These are phyloP conservation scores for Percopsis transmontana DNA, from an alignment of 2,113 vertebrate species.

Conservation along the genomic window DNA sequence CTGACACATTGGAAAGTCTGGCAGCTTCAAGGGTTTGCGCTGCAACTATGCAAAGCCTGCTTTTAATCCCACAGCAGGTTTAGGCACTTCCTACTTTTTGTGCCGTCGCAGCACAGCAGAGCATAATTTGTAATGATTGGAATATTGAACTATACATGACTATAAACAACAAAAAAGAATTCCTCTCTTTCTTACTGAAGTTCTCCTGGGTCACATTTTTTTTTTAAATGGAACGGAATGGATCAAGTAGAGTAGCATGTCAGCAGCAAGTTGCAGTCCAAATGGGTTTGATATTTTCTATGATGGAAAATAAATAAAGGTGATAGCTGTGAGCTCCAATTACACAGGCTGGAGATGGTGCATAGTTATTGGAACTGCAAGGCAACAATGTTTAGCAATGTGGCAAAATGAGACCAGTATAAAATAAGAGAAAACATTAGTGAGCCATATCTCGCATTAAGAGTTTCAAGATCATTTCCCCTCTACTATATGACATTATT, in stretches of 20 bases:
- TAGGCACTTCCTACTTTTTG: conserved; percentile 64
- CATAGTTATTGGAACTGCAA: not conserved
- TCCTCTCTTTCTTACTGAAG: conserved; percentile 36
- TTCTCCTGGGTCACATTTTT: conserved; percentile 40
- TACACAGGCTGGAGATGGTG: conserved; percentile 10
- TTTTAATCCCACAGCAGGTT: conserved; percentile 75
- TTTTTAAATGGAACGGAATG: conserved; percentile 14
- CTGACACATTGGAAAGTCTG: conserved; percentile 59
- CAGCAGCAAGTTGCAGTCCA: conserved; percentile 37
- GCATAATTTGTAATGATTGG: conserved; percentile 72
- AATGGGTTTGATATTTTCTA: conserved; percentile 13
- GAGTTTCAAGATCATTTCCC: conserved; percentile 40
- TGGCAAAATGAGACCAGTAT: conserved; percentile 4
- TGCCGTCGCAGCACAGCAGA: conserved; percentile 58
- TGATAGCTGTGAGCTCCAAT: conserved; percentile 14
- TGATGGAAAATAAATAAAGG: conserved; percentile 35
- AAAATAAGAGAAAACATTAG: conserved; percentile 12
- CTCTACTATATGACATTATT: not conserved
- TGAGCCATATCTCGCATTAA: conserved; percentile 4
- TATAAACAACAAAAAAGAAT: conserved; percentile 63
- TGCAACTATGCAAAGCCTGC: conserved; percentile 77
- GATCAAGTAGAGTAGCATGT: conserved; percentile 34
- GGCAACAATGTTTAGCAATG: not conserved
- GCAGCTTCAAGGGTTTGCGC: conserved; percentile 64
- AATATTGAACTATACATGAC: conserved; percentile 70